Evolutionary conservation across 2,888 invertebrate species (phyloP), one percentile per base, ranked within the genome.

Genomic region (Lithosia quadra): DNA sequence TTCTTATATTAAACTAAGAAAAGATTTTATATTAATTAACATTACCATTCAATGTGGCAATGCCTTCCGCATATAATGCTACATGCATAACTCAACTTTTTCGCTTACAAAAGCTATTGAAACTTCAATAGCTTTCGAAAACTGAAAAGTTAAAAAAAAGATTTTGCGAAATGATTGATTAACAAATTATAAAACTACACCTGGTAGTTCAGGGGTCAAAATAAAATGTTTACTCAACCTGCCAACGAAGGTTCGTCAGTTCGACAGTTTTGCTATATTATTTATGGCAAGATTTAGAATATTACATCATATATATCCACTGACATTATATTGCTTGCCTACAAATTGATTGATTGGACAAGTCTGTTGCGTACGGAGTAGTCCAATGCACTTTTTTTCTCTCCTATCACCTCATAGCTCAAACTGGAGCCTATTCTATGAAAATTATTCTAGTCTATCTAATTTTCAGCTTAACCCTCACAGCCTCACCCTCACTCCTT

Each of bases 161-260:
- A 49, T 55, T 63, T 36, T 55, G 3, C 22, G 55, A 21, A 63
- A 63, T 55, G 39, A 57, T 57, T 64, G 63, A 56, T 55, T 56
- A 21, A 34, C 15, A 10, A 63, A 9, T 63, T 55, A 36, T 63
- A 56, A 63, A 55, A 56, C 15, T n/a, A 49, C 49, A 63, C 63
- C 18, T 55, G 15, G 53, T 10, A 28, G 39, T 61, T 67, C 60
- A 67, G 34, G 33, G 67, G 67, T 67, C 61, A 55, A 10, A 49
- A 24, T 55, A n/a, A 18, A 34, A 33, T 61, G 36, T 43, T 62
- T 61, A 15, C 36, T 24, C 55, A 67, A 67, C 21, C 28, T 34
- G 0, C 15, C 24, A 28, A 21, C 5, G 21, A 34, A 22, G 33
- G 39, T 49, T n/a, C 33, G 18, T 58, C 28, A 28, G 22, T 56